Percentiles rank a stretch among this genome's conserved stretches.
Evolutionary conservation across 1,140 invertebrate genomes (phyloP).

Genomic region (Atopsyche davidsoni): DNA sequence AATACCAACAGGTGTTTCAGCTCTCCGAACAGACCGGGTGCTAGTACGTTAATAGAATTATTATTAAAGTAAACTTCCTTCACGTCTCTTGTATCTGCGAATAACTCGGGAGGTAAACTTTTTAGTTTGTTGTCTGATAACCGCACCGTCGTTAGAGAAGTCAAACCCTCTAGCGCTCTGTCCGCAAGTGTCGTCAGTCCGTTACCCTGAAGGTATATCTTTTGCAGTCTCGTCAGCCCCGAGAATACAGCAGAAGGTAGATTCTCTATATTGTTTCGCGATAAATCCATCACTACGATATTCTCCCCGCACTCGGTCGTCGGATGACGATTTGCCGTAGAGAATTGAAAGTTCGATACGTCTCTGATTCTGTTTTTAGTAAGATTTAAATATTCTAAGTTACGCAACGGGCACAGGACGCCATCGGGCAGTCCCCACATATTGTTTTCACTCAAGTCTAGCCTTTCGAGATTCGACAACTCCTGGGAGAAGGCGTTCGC

Average conservation of each 20-base stretch:
- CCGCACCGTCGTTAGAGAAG: constrained; percentile 67
- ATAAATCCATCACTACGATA: constrained; percentile 69
- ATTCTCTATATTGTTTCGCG: constrained; percentile 75
- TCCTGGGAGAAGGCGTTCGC: constrained; percentile 68
- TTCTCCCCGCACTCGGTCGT: constrained; percentile 65
- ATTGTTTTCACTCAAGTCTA: constrained; percentile 85
- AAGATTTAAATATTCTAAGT: constrained; percentile 71
- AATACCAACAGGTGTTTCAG: constrained; percentile 73
- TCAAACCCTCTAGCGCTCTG: constrained; percentile 72
- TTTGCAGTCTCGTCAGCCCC: constrained; percentile 57
- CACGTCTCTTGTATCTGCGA: constrained; percentile 70
- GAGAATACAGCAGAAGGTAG: constrained; percentile 71
- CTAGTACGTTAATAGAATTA: constrained; percentile 80
- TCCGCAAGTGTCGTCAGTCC: constrained; percentile 72
- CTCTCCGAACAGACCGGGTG: constrained; percentile 78
- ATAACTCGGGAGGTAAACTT: constrained; percentile 76
- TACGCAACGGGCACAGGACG: constrained; percentile 71
- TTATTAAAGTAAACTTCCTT: constrained; percentile 79
- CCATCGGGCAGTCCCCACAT: constrained; percentile 79
- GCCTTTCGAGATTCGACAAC: constrained; percentile 63
- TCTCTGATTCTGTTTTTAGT: constrained; percentile 76
- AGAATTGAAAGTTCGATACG: constrained; percentile 69
- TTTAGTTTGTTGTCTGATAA: constrained; percentile 76
- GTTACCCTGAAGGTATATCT: constrained; percentile 62
- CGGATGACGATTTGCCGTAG: constrained; percentile 51